Conservation (phyloP, 1,140 invertebrate genomes). For the Octopus bimaculoides region DNA sequence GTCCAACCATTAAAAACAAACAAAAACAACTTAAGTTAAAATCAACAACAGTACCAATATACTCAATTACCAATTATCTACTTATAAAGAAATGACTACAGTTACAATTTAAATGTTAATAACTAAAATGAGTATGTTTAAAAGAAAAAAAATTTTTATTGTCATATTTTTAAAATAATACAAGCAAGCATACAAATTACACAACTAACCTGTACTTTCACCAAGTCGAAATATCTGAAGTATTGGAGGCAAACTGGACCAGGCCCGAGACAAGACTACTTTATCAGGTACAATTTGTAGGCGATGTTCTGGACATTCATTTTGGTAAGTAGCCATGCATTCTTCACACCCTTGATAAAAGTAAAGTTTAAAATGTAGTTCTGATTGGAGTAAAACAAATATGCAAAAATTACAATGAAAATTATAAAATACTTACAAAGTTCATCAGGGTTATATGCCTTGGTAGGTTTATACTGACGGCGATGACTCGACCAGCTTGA, state of each 20-base stretch:
- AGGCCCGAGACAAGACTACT: constrained; percentile 71
- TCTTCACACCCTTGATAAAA: constrained; percentile 58
- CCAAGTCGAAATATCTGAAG: constrained; percentile 64
- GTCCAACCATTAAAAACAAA: no score
- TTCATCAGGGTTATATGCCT: constrained; percentile 36
- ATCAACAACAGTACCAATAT: no score
- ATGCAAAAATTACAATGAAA: not conserved
- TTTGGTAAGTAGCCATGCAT: constrained; percentile 60
- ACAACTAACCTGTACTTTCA: constrained; percentile 20
- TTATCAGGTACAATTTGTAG: constrained; percentile 69
- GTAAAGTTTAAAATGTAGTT: not conserved
- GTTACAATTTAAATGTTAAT: no score
- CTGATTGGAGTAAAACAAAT: not conserved
- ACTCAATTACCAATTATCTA: no score
- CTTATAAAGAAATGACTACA: no score
- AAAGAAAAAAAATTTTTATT: no score
- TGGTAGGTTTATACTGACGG: constrained; percentile 31
- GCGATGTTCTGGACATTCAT: constrained; percentile 61
- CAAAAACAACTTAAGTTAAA: no score
- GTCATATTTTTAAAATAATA: no score
- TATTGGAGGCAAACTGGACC: constrained; percentile 67
- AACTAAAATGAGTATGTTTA: no score
- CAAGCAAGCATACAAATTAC: not conserved
- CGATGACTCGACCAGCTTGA: constrained; percentile 18
- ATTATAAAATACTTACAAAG: constrained; percentile 37